Base-by-base conservation (phyloP, 1,140 invertebrate genomes). In the Ceratina japonica region DNA sequence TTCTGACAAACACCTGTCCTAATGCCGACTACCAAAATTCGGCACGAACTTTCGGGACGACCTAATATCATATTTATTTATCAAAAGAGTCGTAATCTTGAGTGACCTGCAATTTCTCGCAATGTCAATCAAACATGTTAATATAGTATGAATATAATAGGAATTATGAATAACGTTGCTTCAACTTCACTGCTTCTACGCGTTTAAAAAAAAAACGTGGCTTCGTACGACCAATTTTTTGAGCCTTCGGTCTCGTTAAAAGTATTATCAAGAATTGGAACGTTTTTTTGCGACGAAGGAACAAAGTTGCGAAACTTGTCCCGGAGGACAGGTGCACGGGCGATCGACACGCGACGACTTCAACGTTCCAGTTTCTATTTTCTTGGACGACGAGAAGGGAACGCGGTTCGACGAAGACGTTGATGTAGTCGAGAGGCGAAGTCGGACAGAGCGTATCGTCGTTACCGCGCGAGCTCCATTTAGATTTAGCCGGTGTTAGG, bases 401-500 rank as follows among this genome's bases (percentile, higher is more conserved):
- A 49, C 8, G 15, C 24, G 44, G 16, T 65, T 44, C 20, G 52
- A 65, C 27, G 20, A 58, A 58, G 52, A 75, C 10, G 62, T 24
- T 16, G 22, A 0, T 7, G 52, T 24, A 15, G 13, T 59, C 20
- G 44, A 37, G 12, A 37, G 27, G 16, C 27, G 22, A 44, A 20
- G 37, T 13, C 56, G n/a, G 20, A 16, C 27, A 5, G 13, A 31
- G 8, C 22, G 75, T 18, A 49, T 72, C 61, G 10, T 7, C 16
- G 18, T 52, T 27, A 12, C 37, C 63, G 31, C 15, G 13, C 66
- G 49, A 20, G 70, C 62, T 27, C 52, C 63, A 66, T 71, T 66
- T 76, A 80, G 82, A 84, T 84, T 83, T 84, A 84, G 58, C 82
- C 70, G 59, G 70, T 62, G 75, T 63, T 70, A 56, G 56, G 63